A percentile compares a stretch with the other conserved stretches of the same genome.
phyloP scores from a whole-genome alignment of 2,888 invertebrate species.

The Caenorhabditis imperialis region DNA sequence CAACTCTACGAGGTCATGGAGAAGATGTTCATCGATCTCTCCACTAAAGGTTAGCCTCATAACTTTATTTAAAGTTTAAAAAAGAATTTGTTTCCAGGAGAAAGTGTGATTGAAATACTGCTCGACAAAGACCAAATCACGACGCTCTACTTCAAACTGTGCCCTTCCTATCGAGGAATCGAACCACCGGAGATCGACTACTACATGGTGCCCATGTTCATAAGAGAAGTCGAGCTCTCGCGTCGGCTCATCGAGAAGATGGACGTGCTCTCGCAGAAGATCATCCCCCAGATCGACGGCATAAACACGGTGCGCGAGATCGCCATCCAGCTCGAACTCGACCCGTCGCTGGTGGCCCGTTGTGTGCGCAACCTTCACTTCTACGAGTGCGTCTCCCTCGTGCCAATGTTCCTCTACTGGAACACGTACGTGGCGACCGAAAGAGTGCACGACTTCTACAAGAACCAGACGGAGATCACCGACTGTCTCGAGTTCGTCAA shows the following conservation, averaged over 20 bases:
- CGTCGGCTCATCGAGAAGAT: conserved; percentile 66
- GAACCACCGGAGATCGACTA: conserved; percentile 70
- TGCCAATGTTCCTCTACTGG: conserved; percentile 76
- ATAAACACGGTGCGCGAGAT: conserved; percentile 73
- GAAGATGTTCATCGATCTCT: conserved; percentile 68
- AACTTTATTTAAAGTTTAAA: neutral
- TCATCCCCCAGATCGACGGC: conserved; percentile 74
- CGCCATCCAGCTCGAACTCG: conserved; percentile 65
- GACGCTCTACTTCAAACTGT: conserved; percentile 71
- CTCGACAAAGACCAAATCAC: conserved; percentile 45
- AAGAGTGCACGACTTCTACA: conserved; percentile 71
- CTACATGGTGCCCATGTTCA: conserved; percentile 75
- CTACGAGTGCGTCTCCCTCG: conserved; percentile 74
- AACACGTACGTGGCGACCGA: conserved; percentile 76
- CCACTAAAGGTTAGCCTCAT: conserved; percentile 69
- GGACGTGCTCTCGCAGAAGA: conserved; percentile 77
- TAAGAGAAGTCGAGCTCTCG: conserved; percentile 43
- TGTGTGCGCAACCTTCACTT: conserved; percentile 71
- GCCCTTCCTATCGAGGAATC: conserved; percentile 71
- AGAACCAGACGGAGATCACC: conserved; percentile 57
- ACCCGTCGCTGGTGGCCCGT: conserved; percentile 61
- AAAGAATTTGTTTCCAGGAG: conserved; percentile 57
- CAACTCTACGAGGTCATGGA: conserved; percentile 65
- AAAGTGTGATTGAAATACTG: conserved; percentile 67
- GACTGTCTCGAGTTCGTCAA: conserved; percentile 71